These are phyloP conservation scores for Anguilla rostrata DNA, from an alignment of 2,113 vertebrate species.

Conservation along the genomic window DNA sequence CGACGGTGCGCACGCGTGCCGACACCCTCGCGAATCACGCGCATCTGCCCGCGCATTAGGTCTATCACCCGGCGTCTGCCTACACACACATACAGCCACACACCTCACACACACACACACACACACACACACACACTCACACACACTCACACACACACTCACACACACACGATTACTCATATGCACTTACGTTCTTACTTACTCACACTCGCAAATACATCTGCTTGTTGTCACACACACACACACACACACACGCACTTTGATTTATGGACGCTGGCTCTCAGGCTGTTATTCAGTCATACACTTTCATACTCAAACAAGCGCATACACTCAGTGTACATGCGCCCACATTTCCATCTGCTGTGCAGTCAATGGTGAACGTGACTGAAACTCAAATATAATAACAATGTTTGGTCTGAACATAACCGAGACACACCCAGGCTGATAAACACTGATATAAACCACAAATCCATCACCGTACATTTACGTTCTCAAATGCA, in stretches of 20 bases:
- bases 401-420: too few relatives aligned
- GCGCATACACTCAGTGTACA: too few relatives aligned
- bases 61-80: too few relatives aligned
- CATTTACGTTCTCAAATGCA: background rate
- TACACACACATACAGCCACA: background rate
- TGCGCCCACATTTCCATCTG: too few relatives aligned
- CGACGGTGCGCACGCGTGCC: background rate
- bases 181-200: too few relatives aligned
- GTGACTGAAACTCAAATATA: too few relatives aligned
- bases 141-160: background rate
- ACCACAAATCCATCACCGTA: background rate
- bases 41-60: background rate
- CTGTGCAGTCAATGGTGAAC: too few relatives aligned
- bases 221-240: slow-evolving; percentile 1
- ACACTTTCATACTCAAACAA: too few relatives aligned
- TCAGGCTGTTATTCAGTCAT: too few relatives aligned
- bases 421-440: too few relatives aligned
- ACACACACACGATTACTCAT: background rate
- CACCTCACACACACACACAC: background rate
- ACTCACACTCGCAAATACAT: background rate
- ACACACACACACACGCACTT: background rate
- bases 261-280: too few relatives aligned
- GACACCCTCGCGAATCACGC: slow-evolving; percentile 36
- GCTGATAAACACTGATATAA: background rate
- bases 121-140: background rate